Evolutionary conservation across 2,797 vertebrate species (phyloP), one percentile per base, ranked within the genome.

Genomic region (Ceyx erithaca): DNA sequence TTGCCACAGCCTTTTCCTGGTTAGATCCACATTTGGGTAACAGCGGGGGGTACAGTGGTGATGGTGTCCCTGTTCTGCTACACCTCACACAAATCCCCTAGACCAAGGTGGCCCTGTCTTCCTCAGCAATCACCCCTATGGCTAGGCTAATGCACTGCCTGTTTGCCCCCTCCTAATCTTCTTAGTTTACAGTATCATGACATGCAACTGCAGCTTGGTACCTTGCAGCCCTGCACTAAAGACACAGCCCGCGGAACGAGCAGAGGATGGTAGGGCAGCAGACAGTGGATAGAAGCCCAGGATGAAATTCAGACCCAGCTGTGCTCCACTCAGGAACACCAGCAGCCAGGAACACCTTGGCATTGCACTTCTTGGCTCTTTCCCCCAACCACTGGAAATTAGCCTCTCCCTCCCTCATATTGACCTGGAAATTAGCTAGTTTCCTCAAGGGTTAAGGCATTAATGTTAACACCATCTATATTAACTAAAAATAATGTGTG

Each of bases 381-480:
- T 87, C 95, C 72, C 70, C 61, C 72, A 78, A 95, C 82, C 55
- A 37, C 81, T 93, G 90, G 93, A 94, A 94, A 95, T 87, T 6
- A 71, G 92, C 92, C 95, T 76, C 59, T 89, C 75, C 67, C 83
- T 88, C 77, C 89, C 87, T 91, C 80, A 72, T 92, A 95, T 78
- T 7, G 1, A 90, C 83, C 88, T 96, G 78, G 88, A 92, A 96
- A 93, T 95, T 78, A 93, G 59, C 59, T 70, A 54, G 81, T 77
- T 95, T 95, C 90, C 94, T 95, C 85, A 90, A 76, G 88, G 90
- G 95, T 97, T 96, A 97, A 96, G 83, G 97, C 93, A 97, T 96
- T 97, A 97, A 97, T 96, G 96, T 97, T 97, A 97, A 97, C 96
- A 97, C 96, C 89, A 96, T 59, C 95, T 94, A 95, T 80, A 96